A percentile compares a stretch with the other conserved stretches of the same genome.
Evolutionary conservation across 1,140 invertebrate genomes (phyloP).

Genomic region (Scaptomyza graminum): DNA sequence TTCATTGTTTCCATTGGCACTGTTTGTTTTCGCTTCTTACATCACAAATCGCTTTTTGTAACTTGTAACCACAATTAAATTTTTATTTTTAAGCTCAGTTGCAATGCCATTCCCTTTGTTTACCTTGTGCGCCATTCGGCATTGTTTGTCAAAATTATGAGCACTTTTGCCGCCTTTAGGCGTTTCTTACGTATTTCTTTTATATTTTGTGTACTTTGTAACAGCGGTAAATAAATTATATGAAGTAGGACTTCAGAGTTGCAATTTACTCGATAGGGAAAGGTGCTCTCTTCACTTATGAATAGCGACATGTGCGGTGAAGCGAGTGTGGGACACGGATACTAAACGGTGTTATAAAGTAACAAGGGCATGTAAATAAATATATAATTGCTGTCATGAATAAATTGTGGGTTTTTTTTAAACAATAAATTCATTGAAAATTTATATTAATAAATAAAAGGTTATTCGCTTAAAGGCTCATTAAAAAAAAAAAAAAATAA

Average conservation of each 20-base stretch:
- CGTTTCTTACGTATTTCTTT: slow-evolving; percentile 33
- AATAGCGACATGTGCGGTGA: slow-evolving; percentile 21
- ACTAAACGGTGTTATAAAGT: not conserved
- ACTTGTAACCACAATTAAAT: slow-evolving; percentile 66
- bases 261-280: slow-evolving; percentile 27
- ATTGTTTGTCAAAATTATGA: slow-evolving; percentile 73
- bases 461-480: no score
- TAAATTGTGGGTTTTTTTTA: no score
- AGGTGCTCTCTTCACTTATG: not conserved
- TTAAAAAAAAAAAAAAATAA: no score
- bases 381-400: no score
- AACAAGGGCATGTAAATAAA: not conserved
- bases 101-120: slow-evolving; percentile 23
- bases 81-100: slow-evolving; percentile 1
- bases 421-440: no score
- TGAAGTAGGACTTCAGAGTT: slow-evolving; percentile 46
- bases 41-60: slow-evolving; percentile 73
- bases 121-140: slow-evolving; percentile 32
- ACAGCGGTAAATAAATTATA: slow-evolving; percentile 65
- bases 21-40: slow-evolving; percentile 65
- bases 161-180: slow-evolving; percentile 69
- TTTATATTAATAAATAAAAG: no score
- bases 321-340: not conserved
- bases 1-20: slow-evolving; percentile 68
- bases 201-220: not conserved